Evolutionary conservation across 2,113 vertebrate genomes (phyloP).

Genomic region (Notothenia coriiceps): DNA sequence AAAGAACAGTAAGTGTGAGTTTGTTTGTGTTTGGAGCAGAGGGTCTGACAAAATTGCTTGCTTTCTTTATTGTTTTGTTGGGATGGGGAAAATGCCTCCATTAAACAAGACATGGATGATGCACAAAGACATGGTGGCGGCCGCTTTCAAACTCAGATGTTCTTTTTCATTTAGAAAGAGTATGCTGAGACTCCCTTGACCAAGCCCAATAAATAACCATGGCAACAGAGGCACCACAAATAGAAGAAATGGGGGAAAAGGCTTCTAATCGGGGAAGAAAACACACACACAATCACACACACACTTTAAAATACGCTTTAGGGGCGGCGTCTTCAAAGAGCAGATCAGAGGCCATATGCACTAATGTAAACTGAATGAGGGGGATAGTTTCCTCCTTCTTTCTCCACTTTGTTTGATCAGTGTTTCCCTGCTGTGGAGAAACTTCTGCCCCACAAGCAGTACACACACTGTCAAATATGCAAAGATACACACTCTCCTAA

Average conservation of each 20-base stretch:
- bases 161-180: neutral
- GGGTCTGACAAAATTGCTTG: conserved; percentile 31
- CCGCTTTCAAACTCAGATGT: conserved; percentile 1
- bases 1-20: conserved; percentile 37
- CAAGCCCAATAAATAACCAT: conserved; percentile 70
- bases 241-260: conserved; percentile 5
- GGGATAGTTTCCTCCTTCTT: conserved; percentile 14
- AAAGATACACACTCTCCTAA: conserved; percentile 22
- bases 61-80: conserved; percentile 40
- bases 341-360: conserved; percentile 38
- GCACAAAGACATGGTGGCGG: neutral
- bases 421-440: conserved; percentile 47
- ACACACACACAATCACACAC: neutral
- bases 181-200: conserved; percentile 10
- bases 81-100: conserved; percentile 20
- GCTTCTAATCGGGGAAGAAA: conserved; percentile 17
- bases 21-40: conserved; percentile 16
- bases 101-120: conserved; percentile 37
- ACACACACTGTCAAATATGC: conserved; percentile 6
- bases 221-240: conserved; percentile 68
- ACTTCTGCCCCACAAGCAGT: conserved; percentile 6
- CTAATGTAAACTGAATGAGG: conserved; percentile 56
- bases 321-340: conserved; percentile 59
- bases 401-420: conserved; percentile 52
- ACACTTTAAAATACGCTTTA: conserved; percentile 17